Base-by-base conservation (phyloP, 2,888 invertebrate species). In the Eutolmus rufibarbis region DNA sequence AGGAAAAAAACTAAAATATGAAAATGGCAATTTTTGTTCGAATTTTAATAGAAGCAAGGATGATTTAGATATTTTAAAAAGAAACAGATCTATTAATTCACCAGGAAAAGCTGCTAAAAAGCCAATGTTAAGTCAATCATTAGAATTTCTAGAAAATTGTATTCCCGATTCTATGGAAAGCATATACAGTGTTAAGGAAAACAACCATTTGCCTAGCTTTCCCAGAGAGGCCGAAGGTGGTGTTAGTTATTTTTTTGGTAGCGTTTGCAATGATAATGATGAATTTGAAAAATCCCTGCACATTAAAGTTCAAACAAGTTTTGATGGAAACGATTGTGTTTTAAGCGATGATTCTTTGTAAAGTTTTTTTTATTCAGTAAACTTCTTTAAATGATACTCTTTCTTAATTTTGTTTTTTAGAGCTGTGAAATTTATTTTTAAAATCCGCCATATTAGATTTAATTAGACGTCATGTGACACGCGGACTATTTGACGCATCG, bases 271-370 rank as follows among this genome's bases (percentile, higher is more conserved):
- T 77, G 93, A 93, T 56, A 91, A 93, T n/a, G 95, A 95, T 91
- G 93, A 94, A 14, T 95, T 95, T 90, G 95, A 95, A 91, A 93
- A 94, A 90, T 94, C 95, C 4, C 91, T 95, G 66, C 66, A 28
- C 28, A 14, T 66, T 51, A n/a, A 51, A 1, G 2, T 23, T 28
- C 66, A 23, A 19, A 66, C 19, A 19, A 57, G 57, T 57, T 19
- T n/a, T 23, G 23, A 57, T 9, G 57, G 7, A 56, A 5, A 1
- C 7, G 23, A 57, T 23, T 19, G 9, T 23, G 12, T 8, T 7
- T 19, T 16, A 51, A 51, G 51, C 19, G n/a, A 51, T 51, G n/a
- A 5, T 51, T 51, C 51, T 51, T 51, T n/a, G 5, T 51, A 51
- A 51, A 19, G 16, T 7, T 51, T 51, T 16, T 2, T 51, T 51